These are phyloP conservation scores for Amphipyra tragopoginis DNA, from an alignment of 2,888 invertebrate genomes.

Conservation along the genomic window DNA sequence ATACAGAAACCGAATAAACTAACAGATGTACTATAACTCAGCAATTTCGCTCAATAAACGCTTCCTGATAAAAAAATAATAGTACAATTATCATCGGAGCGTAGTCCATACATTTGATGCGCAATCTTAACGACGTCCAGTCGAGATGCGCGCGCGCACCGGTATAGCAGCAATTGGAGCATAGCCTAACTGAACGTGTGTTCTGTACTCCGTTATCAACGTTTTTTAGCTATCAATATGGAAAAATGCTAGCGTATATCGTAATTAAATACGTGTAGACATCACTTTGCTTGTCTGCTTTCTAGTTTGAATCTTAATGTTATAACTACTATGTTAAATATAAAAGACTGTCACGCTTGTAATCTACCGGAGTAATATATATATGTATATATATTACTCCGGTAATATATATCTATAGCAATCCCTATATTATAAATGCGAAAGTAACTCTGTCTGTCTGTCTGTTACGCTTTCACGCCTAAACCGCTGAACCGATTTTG, in stretches of 20 bases:
- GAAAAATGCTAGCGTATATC: slow-evolving; percentile 52
- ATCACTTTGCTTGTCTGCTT: slow-evolving; percentile 29
- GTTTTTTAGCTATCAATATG: slow-evolving; percentile 65
- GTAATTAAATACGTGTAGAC: slow-evolving; percentile 40
- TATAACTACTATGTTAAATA: too few relatives aligned
- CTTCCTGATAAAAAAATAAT: slow-evolving; percentile 42
- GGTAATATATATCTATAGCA: too few relatives aligned
- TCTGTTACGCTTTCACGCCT: too few relatives aligned
- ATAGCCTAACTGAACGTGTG: slow-evolving; percentile 78
- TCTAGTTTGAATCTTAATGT: slow-evolving; percentile 29
- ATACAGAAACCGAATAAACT: background rate
- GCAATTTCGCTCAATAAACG: slow-evolving; percentile 28
- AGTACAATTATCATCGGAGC: slow-evolving; percentile 46
- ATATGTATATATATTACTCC: too few relatives aligned
- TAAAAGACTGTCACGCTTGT: too few relatives aligned
- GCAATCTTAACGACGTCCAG: slow-evolving; percentile 53
- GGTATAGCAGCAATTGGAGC: slow-evolving; percentile 78
- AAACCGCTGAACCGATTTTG: too few relatives aligned
- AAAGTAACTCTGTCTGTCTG: too few relatives aligned
- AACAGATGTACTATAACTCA: background rate
- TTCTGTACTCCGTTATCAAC: slow-evolving; percentile 67
- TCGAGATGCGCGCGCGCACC: slow-evolving; percentile 61
- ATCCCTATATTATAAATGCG: too few relatives aligned
- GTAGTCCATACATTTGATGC: slow-evolving; percentile 48
- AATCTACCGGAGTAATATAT: too few relatives aligned